Evolutionary conservation across 2,113 vertebrate species (phyloP).

Genomic region (Hypanus sabinus): DNA sequence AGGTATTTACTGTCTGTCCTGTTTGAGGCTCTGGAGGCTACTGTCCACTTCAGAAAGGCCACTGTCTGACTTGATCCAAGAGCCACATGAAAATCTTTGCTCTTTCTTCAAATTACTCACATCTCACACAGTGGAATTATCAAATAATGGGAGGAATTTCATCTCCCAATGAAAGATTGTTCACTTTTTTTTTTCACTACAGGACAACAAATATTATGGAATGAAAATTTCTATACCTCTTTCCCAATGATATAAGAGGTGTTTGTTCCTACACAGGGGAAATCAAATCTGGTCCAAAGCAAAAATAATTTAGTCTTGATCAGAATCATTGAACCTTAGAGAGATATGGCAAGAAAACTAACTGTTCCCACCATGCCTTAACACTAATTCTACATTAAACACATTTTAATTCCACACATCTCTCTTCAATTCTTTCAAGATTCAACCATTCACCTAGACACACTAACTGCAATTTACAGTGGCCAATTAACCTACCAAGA

Average conservation of each 20-base stretch:
- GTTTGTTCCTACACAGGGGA: neutral
- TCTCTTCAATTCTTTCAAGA: too few relatives aligned
- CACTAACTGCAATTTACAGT: too few relatives aligned
- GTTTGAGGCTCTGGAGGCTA: neutral
- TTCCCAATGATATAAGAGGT: neutral
- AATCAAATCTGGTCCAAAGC: neutral
- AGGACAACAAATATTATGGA: neutral
- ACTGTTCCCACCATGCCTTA: too few relatives aligned
- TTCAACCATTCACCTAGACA: too few relatives aligned
- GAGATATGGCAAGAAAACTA: too few relatives aligned
- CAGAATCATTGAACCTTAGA: too few relatives aligned
- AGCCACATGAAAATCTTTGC: neutral
- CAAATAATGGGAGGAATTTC: neutral
- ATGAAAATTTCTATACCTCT: neutral
- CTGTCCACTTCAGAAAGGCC: neutral
- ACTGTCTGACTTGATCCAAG: neutral
- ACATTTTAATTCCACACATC: too few relatives aligned
- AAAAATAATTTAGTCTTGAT: neutral
- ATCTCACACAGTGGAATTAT: neutral
- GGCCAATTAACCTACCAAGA: too few relatives aligned
- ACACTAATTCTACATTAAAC: too few relatives aligned
- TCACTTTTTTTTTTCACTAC: neutral
- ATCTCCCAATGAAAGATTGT: neutral
- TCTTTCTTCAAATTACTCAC: too few relatives aligned
- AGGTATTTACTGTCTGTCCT: neutral